Conservation (phyloP, 2,113 vertebrate genomes). For the Lepisosteus osseus region DNA sequence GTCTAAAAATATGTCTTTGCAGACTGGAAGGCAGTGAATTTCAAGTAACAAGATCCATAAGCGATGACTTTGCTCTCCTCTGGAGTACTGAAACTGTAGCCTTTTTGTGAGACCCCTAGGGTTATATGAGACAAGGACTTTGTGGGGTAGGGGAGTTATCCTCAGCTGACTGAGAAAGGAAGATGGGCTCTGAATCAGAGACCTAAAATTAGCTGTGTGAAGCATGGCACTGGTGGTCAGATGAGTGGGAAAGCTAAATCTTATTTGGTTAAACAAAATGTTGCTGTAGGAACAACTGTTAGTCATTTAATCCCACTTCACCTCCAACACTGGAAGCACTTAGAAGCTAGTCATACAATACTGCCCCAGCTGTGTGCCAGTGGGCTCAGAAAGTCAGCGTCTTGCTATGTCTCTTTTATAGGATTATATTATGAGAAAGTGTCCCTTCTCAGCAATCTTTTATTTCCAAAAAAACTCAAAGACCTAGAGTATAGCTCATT, state of each 20-base stretch:
- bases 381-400: not conserved
- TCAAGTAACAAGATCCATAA: too few species aligned
- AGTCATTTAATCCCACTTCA: not conserved
- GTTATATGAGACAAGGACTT: not conserved
- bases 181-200: not conserved
- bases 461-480: too few species aligned
- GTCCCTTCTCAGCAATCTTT: too few species aligned
- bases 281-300: not conserved
- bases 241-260: not conserved
- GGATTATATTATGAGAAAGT: too few species aligned
- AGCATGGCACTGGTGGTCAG: not conserved
- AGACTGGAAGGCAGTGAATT: too few species aligned
- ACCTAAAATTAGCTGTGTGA: not conserved
- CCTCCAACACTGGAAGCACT: not conserved
- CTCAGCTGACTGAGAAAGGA: not conserved
- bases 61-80: too few species aligned
- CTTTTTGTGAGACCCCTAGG: too few species aligned
- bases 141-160: not conserved
- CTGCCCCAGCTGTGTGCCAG: not conserved
- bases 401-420: not conserved
- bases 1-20: too few species aligned
- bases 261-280: slow-evolving; percentile 3
- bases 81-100: too few species aligned
- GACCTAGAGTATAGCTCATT: too few species aligned
- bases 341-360: not conserved